These are phyloP conservation scores for Rhopilema esculentum DNA, from an alignment of 30 jellyfish, hydroid and myxozoan genomes.

Conservation along the genomic window DNA sequence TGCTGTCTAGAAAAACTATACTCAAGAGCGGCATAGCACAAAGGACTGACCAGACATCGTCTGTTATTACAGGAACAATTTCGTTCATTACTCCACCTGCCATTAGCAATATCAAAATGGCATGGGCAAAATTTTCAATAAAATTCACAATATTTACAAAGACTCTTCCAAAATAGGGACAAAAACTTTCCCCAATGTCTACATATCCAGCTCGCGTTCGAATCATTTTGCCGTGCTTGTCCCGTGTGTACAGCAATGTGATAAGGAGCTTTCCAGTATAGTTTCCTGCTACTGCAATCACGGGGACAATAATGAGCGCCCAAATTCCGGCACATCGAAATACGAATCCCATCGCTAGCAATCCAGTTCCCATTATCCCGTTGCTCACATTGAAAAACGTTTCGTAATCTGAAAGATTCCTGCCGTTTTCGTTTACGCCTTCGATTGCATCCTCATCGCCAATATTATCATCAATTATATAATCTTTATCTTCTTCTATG, in stretches of 20 bases:
- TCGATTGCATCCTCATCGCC: neutral
- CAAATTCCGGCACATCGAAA: conserved; percentile 75
- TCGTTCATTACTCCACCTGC: conserved; percentile 77
- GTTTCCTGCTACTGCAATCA: conserved; percentile 48
- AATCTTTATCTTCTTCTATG: neutral
- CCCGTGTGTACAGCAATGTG: conserved; percentile 43
- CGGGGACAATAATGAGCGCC: conserved; percentile 60
- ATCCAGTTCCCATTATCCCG: conserved; percentile 80
- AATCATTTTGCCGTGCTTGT: conserved; percentile 17
- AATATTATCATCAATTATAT: neutral
- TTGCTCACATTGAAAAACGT: conserved; percentile 66
- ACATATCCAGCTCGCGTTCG: conserved; percentile 66
- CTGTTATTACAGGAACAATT: conserved; percentile 56
- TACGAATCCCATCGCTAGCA: conserved; percentile 74
- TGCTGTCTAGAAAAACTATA: conserved; percentile 36
- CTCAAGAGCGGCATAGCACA: conserved; percentile 37
- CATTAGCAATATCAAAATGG: conserved; percentile 55
- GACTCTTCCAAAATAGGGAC: conserved; percentile 48
- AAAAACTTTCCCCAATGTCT: conserved; percentile 59
- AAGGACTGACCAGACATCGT: conserved; percentile 65
- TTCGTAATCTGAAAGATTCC: conserved; percentile 57
- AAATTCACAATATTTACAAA: conserved; percentile 44
- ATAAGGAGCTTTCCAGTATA: conserved; percentile 62
- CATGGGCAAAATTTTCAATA: conserved; percentile 70
- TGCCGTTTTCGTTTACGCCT: neutral